Base-by-base conservation (phyloP, 2,888 invertebrate species). In the Tiphia femorata region DNA sequence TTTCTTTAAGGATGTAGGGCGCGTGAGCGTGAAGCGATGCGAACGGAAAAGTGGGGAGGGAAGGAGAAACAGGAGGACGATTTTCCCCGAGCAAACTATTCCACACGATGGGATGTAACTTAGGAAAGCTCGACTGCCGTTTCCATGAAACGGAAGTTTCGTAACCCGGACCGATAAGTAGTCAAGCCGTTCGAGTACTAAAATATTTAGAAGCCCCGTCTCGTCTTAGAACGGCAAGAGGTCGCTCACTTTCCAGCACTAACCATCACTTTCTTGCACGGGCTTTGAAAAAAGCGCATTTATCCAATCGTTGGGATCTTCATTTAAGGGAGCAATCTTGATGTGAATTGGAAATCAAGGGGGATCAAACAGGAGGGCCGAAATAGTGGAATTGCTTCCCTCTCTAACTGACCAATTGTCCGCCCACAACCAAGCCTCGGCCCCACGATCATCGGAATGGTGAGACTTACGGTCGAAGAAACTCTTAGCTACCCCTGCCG, bases 131-230 rank as follows among this genome's bases (percentile, higher is more conserved):
- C 47, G 27, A 51, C 60, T 67, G 66, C 49, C 64, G 58, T 68
- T 61, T 58, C 63, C 68, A 59, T 49, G 62, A 61, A 68, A 63
- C 62, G 59, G 64, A 73, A 72, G 72, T 73, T 67, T 55, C 56
- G 47, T 60, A 60, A 60, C 63, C 58, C 49, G 47, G 55, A 69
- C 64, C 64, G 62, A 59, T 72, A 72, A 72, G 69, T 70, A 70
- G 68, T 70, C 59, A 58, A 56, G 40, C 40, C 47, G 44, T 27
- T 48, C 47, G 57, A 54, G 49, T 50, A 54, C 57, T 73, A 52
- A 70, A 73, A 73, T 73, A 73, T 73, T 73, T 62, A 71, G 46
- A n/a, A 57, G 53, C 14, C 47, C 63, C 60, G 62, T 70, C 60
- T 25, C 23, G 25, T 42, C 25, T 46, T 37, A 25, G 46, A 23